These are phyloP conservation scores for Cerceris rybyensis DNA, from an alignment of 2,888 invertebrate species.

Conservation along the genomic window DNA sequence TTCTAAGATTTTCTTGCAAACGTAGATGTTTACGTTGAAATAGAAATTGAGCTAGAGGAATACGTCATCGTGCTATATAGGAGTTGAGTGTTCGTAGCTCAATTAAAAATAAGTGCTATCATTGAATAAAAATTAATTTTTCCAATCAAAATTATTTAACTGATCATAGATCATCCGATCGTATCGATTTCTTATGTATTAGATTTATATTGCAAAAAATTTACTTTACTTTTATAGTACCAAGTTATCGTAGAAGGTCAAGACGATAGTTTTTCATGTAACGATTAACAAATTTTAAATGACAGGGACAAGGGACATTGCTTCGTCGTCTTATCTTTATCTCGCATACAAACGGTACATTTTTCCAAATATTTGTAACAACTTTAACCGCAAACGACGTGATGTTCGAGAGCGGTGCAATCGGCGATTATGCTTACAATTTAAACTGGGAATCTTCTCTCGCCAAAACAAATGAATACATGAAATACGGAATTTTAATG, in stretches of 20 bases:
- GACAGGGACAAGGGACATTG: constrained; percentile 33
- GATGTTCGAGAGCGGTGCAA: constrained; percentile 31
- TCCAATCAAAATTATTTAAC: too few species aligned
- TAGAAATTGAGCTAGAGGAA: too few species aligned
- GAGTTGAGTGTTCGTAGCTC: too few species aligned
- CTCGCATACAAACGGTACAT: constrained; percentile 38
- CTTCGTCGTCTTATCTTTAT: constrained; percentile 49
- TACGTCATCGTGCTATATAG: too few species aligned
- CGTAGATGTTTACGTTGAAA: constrained; percentile 54
- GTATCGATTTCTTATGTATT: too few species aligned
- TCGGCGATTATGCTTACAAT: constrained; percentile 39
- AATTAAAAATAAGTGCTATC: too few species aligned
- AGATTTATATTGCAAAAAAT: constrained; percentile 37
- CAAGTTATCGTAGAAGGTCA: constrained; percentile 17
- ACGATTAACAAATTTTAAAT: not conserved
- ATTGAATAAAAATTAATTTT: too few species aligned
- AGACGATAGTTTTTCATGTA: not conserved
- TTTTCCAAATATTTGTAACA: constrained; percentile 45
- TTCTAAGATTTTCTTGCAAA: constrained; percentile 46
- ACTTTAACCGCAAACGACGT: constrained; percentile 45
- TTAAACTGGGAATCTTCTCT: constrained; percentile 21
- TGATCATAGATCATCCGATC: too few species aligned
- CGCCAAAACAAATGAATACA: constrained; percentile 5
- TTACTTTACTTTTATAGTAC: constrained; percentile 57
- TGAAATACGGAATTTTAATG: constrained; percentile 13